Conservation (phyloP, 2,797 vertebrate species). For the Lepus oiostolus region DNA sequence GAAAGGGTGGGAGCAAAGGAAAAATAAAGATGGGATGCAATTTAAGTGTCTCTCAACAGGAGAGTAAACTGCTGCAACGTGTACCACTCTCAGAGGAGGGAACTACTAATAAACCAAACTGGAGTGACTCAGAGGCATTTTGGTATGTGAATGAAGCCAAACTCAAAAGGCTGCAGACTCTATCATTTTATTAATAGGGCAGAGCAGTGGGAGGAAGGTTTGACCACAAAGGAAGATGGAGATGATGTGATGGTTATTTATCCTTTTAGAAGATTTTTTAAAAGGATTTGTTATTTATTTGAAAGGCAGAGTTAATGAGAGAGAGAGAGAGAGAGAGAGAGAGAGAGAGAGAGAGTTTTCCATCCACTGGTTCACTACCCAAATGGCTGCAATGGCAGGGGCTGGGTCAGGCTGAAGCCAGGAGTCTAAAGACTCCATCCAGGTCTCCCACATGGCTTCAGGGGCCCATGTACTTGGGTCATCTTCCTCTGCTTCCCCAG, state of each 20-base stretch:
- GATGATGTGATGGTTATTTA: neutral
- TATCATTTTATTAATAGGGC: neutral
- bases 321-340: too few species aligned
- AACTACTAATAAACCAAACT: neutral
- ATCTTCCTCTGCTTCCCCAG: too few species aligned
- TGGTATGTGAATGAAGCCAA: neutral
- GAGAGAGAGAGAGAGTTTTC: too few species aligned
- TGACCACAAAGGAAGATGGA: neutral
- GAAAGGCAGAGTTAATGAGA: too few species aligned
- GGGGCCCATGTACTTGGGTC: too few species aligned
- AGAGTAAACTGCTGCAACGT: neutral
- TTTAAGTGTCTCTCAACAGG: neutral
- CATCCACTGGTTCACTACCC: too few species aligned
- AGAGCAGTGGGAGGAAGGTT: neutral
- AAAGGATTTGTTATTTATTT: too few species aligned
- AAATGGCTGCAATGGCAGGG: too few species aligned
- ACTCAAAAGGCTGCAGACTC: neutral
- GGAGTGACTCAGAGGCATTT: neutral
- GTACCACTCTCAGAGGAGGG: neutral
- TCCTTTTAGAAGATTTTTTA: too few species aligned
- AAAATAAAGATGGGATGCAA: neutral
- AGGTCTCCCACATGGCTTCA: too few species aligned
- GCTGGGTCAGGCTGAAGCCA: too few species aligned
- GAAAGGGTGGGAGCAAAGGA: neutral
- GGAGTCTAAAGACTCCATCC: too few species aligned